These are phyloP conservation scores for Geococcyx californianus DNA, from an alignment of 2,113 vertebrate genomes.

Conservation along the genomic window DNA sequence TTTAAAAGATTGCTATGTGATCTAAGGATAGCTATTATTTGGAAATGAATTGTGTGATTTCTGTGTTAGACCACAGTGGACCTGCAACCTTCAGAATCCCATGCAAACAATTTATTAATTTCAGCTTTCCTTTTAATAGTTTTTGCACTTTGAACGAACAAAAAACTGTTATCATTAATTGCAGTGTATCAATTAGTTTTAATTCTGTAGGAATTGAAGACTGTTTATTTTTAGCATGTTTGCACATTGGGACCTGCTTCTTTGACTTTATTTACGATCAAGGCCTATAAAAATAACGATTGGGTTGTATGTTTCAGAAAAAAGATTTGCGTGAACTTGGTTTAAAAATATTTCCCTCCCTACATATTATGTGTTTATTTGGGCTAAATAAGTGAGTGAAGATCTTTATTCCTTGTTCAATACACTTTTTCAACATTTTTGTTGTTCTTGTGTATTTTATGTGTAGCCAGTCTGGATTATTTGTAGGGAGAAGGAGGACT, in stretches of 20 bases:
- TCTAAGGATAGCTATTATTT: neutral
- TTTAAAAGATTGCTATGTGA: rapidly evolving
- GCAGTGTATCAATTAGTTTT: neutral
- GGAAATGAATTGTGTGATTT: neutral
- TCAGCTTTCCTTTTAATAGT: neutral
- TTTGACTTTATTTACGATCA: neutral
- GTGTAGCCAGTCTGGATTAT: neutral
- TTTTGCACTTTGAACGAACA: neutral
- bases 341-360: neutral
- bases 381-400: neutral
- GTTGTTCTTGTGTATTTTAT: neutral
- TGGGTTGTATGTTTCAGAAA: neutral
- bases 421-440: neutral
- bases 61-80: neutral
- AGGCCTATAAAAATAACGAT: neutral
- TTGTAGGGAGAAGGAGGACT: neutral
- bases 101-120: neutral
- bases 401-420: neutral
- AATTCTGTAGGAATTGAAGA: neutral
- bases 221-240: neutral
- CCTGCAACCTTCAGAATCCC: neutral
- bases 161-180: neutral
- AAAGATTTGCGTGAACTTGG: neutral
- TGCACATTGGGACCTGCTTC: neutral
- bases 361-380: neutral